Base-by-base conservation (phyloP, 2,888 invertebrate species). In the Sympetrum striolatum region DNA sequence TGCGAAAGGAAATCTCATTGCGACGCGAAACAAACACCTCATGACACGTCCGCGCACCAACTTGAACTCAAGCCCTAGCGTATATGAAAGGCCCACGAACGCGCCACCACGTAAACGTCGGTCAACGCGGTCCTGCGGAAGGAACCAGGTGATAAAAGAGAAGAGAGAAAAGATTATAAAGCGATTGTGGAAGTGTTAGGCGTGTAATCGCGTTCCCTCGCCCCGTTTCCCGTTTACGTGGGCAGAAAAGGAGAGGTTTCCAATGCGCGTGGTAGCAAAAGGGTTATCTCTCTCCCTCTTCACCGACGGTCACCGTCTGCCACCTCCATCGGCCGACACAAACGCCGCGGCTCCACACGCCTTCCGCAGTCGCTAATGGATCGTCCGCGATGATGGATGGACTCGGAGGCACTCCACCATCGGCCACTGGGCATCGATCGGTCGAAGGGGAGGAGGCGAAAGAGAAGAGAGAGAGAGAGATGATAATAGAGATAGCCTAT, bases 321-420 rank as follows among this genome's bases (percentile, higher is more conserved):
- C 64, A 81, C 81, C 48, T 31, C 39, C 37, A n/a, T n/a, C n/a
- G 39, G 44, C 81, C n/a, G 8, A 44, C 37, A n/a, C 81, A 48
- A 39, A 81, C 82, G 35, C 81, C 31, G 25, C 82, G 53, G 58
- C 35, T 58, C 82, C 82, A 53, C 82, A 58, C 37, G 86, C 86
- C 86, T 86, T 86, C 86, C 86, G 86, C 86, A 86, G 86, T 64
- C 86, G 37, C 86, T 86, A 86, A 86, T 86, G 86, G 86, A 86
- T 82, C 82, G 82, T 58, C 82, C 60, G 86, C 60, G 86, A 86
- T 86, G 86, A 86, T 86, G 86, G 86, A 86, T 86, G 86, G 86
- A 35, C 82, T 58, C 35, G 37, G 58, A 31, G 82, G 60, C 60
- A 60, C 60, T 60, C 60, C 60, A 60, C 60, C 60, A n/a, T 60